These are phyloP conservation scores for Karalla daura DNA, from an alignment of 2,797 vertebrate genomes.

Conservation along the genomic window DNA sequence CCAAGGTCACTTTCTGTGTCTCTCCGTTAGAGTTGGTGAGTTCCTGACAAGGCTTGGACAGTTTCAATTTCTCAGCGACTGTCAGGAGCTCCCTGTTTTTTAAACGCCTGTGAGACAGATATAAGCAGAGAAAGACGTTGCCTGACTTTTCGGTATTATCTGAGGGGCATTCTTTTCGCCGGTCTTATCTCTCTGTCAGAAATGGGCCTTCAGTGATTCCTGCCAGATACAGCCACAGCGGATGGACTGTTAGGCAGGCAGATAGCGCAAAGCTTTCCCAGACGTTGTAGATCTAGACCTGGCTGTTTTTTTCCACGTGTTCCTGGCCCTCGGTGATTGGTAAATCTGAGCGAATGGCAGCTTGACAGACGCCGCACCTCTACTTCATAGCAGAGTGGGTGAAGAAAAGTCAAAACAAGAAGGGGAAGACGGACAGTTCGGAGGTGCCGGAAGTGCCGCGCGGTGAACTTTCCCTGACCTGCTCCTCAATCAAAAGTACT, in stretches of 20 bases:
- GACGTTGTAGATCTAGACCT: conserved; percentile 55
- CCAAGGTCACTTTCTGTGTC: conserved; percentile 75
- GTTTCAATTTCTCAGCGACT: conserved; percentile 78
- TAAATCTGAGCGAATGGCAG: conserved; percentile 69
- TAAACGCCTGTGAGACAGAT: conserved; percentile 70
- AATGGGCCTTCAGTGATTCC: conserved; percentile 76
- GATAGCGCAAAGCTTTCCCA: conserved; percentile 60
- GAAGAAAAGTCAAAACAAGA: conserved; percentile 12
- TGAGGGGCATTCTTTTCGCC: conserved; percentile 67
- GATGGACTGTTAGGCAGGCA: conserved; percentile 65
- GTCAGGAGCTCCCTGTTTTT: conserved; percentile 72
- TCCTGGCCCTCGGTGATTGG: conserved; percentile 55
- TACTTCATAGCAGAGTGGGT: conserved; percentile 25
- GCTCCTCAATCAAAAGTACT: conserved; percentile 60
- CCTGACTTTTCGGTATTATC: conserved; percentile 71
- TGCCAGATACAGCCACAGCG: conserved; percentile 69
- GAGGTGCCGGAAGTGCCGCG: conserved; percentile 29
- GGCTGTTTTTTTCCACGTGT: conserved; percentile 60
- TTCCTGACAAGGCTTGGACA: conserved; percentile 76
- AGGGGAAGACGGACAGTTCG: conserved; percentile 14
- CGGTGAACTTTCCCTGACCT: conserved; percentile 67
- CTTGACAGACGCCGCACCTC: conserved; percentile 58
- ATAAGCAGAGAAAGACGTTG: conserved; percentile 74
- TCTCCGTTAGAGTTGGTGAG: conserved; percentile 71
- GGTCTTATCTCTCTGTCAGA: conserved; percentile 76